Evolutionary conservation across 1,140 invertebrate species (phyloP).

Genomic region (Drosophila nannoptera): DNA sequence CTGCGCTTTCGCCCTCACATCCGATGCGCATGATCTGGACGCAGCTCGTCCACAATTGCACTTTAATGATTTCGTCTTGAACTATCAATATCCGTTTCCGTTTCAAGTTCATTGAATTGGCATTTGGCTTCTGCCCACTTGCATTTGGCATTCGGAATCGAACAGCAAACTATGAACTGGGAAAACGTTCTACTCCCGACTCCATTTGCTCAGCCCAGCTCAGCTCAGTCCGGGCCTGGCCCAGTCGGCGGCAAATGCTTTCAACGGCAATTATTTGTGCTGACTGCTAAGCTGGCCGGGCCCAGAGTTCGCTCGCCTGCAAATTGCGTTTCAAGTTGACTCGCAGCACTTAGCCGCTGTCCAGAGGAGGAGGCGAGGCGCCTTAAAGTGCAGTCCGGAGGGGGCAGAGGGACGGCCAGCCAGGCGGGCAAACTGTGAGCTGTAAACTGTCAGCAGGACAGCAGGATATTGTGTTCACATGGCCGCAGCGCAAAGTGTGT

Average conservation of each 20-base stretch:
- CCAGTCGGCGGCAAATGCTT: conserved; percentile 63
- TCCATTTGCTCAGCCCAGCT: background rate
- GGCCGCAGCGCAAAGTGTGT: conserved; percentile 60
- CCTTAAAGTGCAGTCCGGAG: conserved; percentile 54
- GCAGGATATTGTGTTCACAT: conserved; percentile 72
- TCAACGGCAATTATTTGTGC: conserved; percentile 76
- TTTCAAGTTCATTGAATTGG: conserved; percentile 62
- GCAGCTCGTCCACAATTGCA: conserved; percentile 55
- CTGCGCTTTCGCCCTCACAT: conserved; percentile 7
- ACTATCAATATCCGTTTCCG: conserved; percentile 78
- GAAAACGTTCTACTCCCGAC: no score
- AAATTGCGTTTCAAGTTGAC: conserved; percentile 70
- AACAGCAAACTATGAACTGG: no score
- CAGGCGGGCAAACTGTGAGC: conserved; percentile 37
- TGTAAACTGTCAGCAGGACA: conserved; percentile 37
- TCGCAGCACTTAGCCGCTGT: conserved; percentile 53
- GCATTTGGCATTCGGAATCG: conserved; percentile 22
- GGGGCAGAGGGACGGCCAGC: conserved; percentile 28
- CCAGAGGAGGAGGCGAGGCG: conserved; percentile 35
- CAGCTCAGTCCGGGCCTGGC: conserved; percentile 2
- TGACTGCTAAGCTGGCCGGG: conserved; percentile 29
- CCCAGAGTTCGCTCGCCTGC: conserved; percentile 7
- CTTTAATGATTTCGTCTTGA: conserved; percentile 78
- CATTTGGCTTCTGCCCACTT: conserved; percentile 33
- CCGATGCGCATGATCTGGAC: conserved; percentile 8